Conservation (phyloP, 2,113 vertebrate species). For the Antechinus stuartii region DNA sequence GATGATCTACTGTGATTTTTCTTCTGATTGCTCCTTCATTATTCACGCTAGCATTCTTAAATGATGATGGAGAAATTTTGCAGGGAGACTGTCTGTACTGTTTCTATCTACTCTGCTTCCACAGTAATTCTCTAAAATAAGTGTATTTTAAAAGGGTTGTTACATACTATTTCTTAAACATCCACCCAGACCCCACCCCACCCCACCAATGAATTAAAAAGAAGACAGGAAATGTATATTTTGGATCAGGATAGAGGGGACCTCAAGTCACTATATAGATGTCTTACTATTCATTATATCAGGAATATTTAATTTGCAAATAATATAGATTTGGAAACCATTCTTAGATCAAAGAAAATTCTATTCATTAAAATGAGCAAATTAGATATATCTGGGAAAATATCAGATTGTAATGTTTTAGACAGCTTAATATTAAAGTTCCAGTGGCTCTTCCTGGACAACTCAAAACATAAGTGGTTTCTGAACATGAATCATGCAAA, state of each 20-base stretch:
- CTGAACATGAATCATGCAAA: neutral
- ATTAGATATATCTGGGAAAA: neutral
- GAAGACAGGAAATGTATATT: neutral
- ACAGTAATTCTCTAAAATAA: neutral
- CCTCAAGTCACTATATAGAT: neutral
- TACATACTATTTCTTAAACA: neutral
- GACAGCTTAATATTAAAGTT: neutral
- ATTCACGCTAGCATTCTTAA: neutral
- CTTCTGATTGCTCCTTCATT: neutral
- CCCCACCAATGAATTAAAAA: neutral
- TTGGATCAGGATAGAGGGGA: neutral
- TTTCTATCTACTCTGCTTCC: neutral
- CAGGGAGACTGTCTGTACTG: neutral
- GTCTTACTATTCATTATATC: neutral
- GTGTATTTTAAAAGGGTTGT: neutral
- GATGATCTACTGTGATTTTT: neutral
- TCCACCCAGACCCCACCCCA: neutral
- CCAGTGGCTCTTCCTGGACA: neutral
- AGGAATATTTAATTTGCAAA: neutral
- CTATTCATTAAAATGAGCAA: neutral
- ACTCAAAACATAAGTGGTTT: neutral
- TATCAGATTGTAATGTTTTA: neutral
- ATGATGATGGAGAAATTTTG: neutral
- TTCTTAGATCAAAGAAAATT: neutral
- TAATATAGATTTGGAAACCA: neutral